Evolutionary conservation across 2,888 invertebrate genomes (phyloP).

Genomic region (Metallyticus violacea): DNA sequence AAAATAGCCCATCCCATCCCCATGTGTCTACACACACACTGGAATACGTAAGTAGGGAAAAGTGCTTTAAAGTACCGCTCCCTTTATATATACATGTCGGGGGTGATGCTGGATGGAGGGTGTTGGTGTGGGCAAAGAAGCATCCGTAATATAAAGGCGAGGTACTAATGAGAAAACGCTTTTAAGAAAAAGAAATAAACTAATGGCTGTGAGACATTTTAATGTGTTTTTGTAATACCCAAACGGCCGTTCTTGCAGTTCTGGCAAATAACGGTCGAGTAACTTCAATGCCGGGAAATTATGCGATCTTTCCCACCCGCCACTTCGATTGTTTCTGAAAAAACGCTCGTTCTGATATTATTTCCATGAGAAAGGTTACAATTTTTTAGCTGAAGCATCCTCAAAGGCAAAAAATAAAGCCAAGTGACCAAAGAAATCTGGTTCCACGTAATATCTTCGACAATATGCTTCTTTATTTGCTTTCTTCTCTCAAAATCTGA

Average conservation of each 20-base stretch:
- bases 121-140: neutral
- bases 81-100: neutral
- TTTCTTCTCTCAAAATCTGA: no score
- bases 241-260: neutral
- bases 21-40: constrained; percentile 7
- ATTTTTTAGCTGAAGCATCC: no score
- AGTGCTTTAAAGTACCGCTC: constrained; percentile 29
- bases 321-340: no score
- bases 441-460: no score
- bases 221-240: constrained; percentile 28
- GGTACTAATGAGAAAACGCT: constrained; percentile 41
- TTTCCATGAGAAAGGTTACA: no score
- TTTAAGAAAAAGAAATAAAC: constrained; percentile 36
- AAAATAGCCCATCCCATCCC: constrained; percentile 4
- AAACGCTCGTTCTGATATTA: no score
- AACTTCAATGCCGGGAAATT: neutral
- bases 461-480: no score
- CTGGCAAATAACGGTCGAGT: neutral
- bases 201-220: constrained; percentile 31
- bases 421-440: no score
- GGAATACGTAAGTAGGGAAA: constrained; percentile 34
- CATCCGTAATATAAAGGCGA: constrained; percentile 4
- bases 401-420: no score
- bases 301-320: neutral
- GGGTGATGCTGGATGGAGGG: neutral